Percentiles rank a stretch among this genome's conserved stretches.
Evolutionary conservation across 2,888 invertebrate genomes (phyloP).

Genomic region (Caenorhabditis virilis): DNA sequence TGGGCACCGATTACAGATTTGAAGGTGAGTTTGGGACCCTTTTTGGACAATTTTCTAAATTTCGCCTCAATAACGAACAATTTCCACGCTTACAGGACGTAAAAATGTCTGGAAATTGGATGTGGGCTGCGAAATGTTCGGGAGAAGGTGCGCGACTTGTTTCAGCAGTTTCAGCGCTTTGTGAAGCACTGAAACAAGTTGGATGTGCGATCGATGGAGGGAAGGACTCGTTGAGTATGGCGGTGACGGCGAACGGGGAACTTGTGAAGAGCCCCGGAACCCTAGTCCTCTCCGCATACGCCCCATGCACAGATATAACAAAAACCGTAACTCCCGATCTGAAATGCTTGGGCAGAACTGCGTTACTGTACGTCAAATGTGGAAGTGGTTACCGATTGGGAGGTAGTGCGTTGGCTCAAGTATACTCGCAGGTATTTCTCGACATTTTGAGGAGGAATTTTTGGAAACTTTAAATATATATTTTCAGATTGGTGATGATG

Average conservation of each 20-base stretch:
- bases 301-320: conserved; percentile 87
- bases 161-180: conserved; percentile 86
- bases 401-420: conserved; percentile 90
- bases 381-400: conserved; percentile 76
- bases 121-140: conserved; percentile 96
- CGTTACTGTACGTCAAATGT: conserved; percentile 13
- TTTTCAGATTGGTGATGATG: conserved; percentile 76
- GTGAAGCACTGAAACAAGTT: conserved; percentile 80
- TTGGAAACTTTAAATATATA: neutral
- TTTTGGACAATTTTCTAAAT: conserved; percentile 1
- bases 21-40: conserved; percentile 69
- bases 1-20: conserved; percentile 75
- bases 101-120: conserved; percentile 99
- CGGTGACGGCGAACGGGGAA: conserved; percentile 78
- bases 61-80: too few relatives aligned
- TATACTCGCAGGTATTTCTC: conserved; percentile 76
- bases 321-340: conserved; percentile 87
- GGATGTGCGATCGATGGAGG: conserved; percentile 93
- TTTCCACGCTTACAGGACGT: conserved; percentile 77
- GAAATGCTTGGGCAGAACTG: conserved; percentile 71
- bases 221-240: conserved; percentile 96
- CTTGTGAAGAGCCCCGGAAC: conserved; percentile 77
- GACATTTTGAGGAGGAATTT: neutral
- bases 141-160: conserved; percentile 88
- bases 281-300: conserved; percentile 92